Evolutionary conservation across 2,797 vertebrate genomes (phyloP).

Genomic region (Megalops cyprinoides): DNA sequence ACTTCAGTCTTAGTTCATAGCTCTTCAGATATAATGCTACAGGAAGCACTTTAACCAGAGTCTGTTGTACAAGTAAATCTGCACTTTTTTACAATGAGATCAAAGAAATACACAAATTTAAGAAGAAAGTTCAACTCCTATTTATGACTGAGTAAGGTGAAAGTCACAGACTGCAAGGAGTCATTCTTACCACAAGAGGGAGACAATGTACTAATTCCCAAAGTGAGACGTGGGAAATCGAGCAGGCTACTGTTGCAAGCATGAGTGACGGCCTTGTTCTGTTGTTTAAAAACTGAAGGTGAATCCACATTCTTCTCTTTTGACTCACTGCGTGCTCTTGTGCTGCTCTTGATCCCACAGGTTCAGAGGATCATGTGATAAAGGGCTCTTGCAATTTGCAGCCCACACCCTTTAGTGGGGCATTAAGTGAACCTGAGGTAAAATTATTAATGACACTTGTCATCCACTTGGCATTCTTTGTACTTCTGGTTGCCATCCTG

Average conservation of each 20-base stretch:
- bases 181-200: neutral
- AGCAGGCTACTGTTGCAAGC: neutral
- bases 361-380: neutral
- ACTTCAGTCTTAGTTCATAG: neutral
- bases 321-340: neutral
- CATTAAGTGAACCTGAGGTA: neutral
- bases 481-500: neutral
- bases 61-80: too few species aligned
- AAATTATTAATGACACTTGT: neutral
- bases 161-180: neutral
- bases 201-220: neutral
- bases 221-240: neutral
- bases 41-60: neutral
- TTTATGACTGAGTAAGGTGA: neutral
- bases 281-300: neutral
- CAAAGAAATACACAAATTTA: neutral
- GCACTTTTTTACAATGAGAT: neutral
- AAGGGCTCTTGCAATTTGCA: neutral
- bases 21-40: neutral
- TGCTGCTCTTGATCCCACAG: neutral
- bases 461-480: conserved; percentile 3
- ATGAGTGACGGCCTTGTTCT: neutral
- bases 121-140: neutral
- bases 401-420: neutral
- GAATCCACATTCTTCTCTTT: neutral